Evolutionary conservation across 2,888 invertebrate species (phyloP).

Genomic region (Eupithecia subumbrata): DNA sequence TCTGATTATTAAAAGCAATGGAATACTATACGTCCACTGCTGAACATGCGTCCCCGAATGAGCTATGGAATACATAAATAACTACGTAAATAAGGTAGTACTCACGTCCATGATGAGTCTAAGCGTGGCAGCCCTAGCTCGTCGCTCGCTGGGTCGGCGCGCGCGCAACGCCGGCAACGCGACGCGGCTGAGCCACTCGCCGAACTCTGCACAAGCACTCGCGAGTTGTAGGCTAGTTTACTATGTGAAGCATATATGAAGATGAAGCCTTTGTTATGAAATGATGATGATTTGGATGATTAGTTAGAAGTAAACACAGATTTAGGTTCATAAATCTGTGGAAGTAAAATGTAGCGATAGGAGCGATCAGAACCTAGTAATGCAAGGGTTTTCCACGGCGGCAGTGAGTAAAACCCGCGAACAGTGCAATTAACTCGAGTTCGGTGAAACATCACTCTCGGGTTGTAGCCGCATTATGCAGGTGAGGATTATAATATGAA

Average conservation of each 20-base stretch:
- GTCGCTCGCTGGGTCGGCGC: conserved; percentile 65
- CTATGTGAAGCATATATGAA: too few relatives aligned
- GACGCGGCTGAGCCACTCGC: conserved; percentile 78
- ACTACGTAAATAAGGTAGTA: conserved; percentile 30
- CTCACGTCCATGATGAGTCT: conserved; percentile 73
- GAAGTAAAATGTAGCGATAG: neutral
- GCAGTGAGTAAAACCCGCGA: neutral
- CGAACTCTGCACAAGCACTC: conserved; percentile 70
- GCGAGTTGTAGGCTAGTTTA: conserved; percentile 25
- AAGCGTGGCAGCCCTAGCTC: conserved; percentile 66
- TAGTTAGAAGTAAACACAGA: neutral
- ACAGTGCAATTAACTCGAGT: too few relatives aligned
- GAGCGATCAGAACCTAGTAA: neutral
- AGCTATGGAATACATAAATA: too few relatives aligned
- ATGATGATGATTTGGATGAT: neutral
- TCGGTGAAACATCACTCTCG: conserved; percentile 37
- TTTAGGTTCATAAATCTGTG: neutral
- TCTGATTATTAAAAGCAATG: too few relatives aligned
- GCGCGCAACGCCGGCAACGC: conserved; percentile 70
- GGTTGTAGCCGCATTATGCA: conserved; percentile 13
- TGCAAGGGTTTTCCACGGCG: neutral
- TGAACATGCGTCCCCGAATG: too few relatives aligned
- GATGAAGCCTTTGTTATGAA: neutral
- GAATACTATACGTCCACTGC: too few relatives aligned
- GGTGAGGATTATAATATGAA: neutral